Base-by-base conservation (phyloP, 2,888 invertebrate genomes). In the Fragum whitleyi region DNA sequence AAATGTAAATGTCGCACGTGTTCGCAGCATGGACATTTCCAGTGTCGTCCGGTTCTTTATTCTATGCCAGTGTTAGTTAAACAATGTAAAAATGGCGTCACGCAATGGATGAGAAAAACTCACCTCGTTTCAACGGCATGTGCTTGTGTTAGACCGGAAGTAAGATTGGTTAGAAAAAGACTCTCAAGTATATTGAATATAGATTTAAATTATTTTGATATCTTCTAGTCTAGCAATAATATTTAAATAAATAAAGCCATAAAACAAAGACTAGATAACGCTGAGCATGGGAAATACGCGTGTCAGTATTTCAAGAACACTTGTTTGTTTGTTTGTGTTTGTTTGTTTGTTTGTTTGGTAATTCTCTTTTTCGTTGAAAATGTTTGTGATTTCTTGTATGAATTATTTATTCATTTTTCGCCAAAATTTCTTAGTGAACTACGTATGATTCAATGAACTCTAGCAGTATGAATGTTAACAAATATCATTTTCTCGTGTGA, bases 31-130 rank as follows among this genome's bases (percentile, higher is more conserved):
- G 78, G 79, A 32, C 73, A 78, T 42, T 82, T 77, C 53, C 59
- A 74, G 65, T 85, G 85, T 53, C 80, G 75, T 47, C 85, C 85
- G 5, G 85, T 85, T n/a, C 57, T 85, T 1, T 85, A 85, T 74
- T 72, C 82, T 11, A 83, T 85, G 70, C 80, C 81, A 28, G 82
- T 85, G 2, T 69, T 85, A 19, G 70, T 65, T 11, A 80, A 81
- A 68, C 78, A 81, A 51, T 85, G 85, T 28, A 71, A 55, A 14
- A 57, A 82, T 36, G 76, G 76, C 21, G 21, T 76, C 5, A 71
- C 71, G 16, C 78, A 62, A 7, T 85, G 82, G 82, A 69, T 79
- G 1, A 62, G 78, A 47, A 80, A 78, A 47, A 70, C 77, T 9
- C 77, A 85, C 47, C 36, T 82, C 5, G 78, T 85, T 23, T 80